Percentiles rank a stretch among this genome's conserved stretches.
Evolutionary conservation across 1,140 invertebrate species (phyloP).

Genomic region (Ganaspis sp.): DNA sequence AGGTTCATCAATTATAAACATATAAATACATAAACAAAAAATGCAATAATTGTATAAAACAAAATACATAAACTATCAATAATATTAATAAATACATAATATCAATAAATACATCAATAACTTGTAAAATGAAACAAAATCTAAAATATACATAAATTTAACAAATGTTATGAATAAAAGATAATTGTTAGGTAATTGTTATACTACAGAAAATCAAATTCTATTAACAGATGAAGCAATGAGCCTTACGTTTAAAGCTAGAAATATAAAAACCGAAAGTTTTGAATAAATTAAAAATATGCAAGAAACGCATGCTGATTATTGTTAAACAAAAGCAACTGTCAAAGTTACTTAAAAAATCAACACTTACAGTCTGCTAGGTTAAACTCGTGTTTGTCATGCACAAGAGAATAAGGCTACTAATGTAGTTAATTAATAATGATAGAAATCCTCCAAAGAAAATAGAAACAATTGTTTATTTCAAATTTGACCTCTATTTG

Average conservation of each 20-base stretch:
- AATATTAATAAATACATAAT: no score
- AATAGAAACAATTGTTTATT: constrained; percentile 35
- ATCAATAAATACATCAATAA: no score
- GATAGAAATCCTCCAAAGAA: background rate
- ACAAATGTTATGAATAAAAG: no score
- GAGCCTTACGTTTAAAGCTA: background rate
- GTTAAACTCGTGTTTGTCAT: background rate
- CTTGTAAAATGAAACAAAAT: no score
- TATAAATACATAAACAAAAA: background rate
- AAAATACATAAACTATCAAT: no score
- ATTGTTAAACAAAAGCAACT: background rate
- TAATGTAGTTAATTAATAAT: background rate
- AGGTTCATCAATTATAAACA: background rate
- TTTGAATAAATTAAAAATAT: no score
- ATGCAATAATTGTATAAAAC: background rate
- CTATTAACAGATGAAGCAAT: no score
- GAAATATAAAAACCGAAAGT: no score
- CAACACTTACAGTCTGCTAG: background rate
- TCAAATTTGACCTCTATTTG: constrained; percentile 49
- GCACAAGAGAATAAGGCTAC: background rate
- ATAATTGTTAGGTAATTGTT: no score
- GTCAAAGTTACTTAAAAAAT: background rate
- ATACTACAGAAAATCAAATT: no score
- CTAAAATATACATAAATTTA: no score
- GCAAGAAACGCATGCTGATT: constrained; percentile 3